Base-by-base conservation (phyloP, 1,140 invertebrate genomes). In the Homarus americanus region DNA sequence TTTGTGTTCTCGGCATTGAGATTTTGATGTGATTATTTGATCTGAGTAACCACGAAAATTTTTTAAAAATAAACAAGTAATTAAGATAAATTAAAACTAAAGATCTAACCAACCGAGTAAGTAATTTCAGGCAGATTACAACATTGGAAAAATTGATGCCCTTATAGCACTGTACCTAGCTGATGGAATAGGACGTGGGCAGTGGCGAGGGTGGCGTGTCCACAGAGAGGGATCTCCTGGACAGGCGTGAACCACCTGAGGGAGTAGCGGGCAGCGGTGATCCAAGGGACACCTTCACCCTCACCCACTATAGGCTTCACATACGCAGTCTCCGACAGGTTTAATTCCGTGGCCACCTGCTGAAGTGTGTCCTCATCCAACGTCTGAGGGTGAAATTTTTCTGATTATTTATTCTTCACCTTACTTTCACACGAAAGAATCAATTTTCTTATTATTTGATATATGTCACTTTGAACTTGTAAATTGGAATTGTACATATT, bases 191-290 rank as follows among this genome's bases (percentile, higher is more conserved):
- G 85, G 9, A 95, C 94, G 40, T 95, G 94, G 5, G 96, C 94
- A 4, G 95, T 94, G 0, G 96, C 96, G 10, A 96, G 88, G 4
- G 96, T 96, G n/a, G 95, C 96, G 93, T 96, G 96, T 12, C 96
- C 96, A 94, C 96, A 96, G 5, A 96, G 93, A n/a, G 94, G 92
- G 5, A 96, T 95, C 93, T 96, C 96, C 82, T 92, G 94, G 7
- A 93, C 94, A 38, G 96, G 96, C 9, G 96, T 96, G 93, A 96
- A 96, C 96, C 96, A 96, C 32, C 95, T 94, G 0, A 96, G 93
- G 2, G 89, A 92, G 93, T 95, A 95, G n/a, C 80, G 87, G 9
- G 36, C 15, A 86, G 88, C 38, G 92, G 80, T 49, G 24, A 36
- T 9, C 79, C 78, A 91, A 28, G 93, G 93, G 28, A 85, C 69